Evolutionary conservation across 2,888 invertebrate species (phyloP).

Genomic region (Epiblema foenella): DNA sequence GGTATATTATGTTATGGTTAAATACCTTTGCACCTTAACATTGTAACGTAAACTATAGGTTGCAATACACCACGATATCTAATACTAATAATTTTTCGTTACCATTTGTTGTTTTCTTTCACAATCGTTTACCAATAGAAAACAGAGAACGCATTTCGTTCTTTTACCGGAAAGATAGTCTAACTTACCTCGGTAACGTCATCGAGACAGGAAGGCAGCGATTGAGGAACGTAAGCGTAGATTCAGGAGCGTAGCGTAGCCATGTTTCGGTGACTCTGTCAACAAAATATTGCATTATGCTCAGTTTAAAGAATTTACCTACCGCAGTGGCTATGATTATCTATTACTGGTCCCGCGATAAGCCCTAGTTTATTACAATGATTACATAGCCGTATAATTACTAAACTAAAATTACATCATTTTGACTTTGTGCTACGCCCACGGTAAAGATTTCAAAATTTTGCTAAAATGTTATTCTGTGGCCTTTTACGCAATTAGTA

Average conservation of each 20-base stretch:
- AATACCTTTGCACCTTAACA: too few species aligned
- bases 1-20: too few species aligned
- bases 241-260: background rate
- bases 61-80: too few species aligned
- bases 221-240: too few species aligned
- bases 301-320: background rate
- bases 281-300: slow-evolving; percentile 9
- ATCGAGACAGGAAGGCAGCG: background rate
- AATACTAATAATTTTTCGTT: too few species aligned
- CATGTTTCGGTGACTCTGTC: background rate
- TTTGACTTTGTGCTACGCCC: slow-evolving; percentile 19
- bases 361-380: slow-evolving; percentile 27
- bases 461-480: slow-evolving; percentile 48
- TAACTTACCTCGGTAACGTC: background rate
- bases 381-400: slow-evolving; percentile 33
- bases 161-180: background rate
- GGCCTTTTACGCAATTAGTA: slow-evolving; percentile 31
- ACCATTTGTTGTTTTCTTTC: too few species aligned
- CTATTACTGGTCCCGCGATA: slow-evolving; percentile 5
- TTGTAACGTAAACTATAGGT: too few species aligned
- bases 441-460: slow-evolving; percentile 53
- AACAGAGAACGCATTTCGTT: too few species aligned
- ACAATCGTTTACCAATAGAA: too few species aligned
- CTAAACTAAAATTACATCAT: slow-evolving; percentile 35
- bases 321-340: slow-evolving; percentile 12